phyloP scores from a whole-genome alignment of 2,888 invertebrate species.

The Cephus pygmeus region DNA sequence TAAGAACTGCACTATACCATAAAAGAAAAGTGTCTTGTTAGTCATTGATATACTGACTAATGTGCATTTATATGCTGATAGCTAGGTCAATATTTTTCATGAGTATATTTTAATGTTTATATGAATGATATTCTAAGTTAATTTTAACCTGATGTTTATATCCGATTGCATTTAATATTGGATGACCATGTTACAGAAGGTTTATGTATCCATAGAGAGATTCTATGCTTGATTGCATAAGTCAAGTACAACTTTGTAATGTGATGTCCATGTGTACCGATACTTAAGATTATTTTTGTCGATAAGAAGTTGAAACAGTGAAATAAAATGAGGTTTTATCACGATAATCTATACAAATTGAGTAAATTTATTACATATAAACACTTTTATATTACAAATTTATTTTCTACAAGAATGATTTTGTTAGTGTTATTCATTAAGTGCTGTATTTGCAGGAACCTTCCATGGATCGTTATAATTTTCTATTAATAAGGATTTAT shows the following conservation, averaged over 20 bases:
- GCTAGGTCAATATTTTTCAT: neutral
- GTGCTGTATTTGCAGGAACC: neutral
- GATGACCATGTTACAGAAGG: conserved; percentile 3
- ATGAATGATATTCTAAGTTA: neutral
- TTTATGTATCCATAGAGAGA: neutral
- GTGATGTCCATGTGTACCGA: conserved; percentile 19
- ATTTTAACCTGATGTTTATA: neutral
- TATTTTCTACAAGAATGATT: neutral
- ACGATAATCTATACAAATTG: neutral
- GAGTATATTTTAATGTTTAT: neutral
- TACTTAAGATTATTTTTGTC: conserved; percentile 9
- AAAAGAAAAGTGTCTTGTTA: neutral
- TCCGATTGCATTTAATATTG: conserved; percentile 24
- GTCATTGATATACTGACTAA: neutral
- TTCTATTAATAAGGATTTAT: conserved; percentile 78
- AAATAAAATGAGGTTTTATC: neutral
- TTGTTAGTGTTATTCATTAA: neutral
- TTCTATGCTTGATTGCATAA: conserved; percentile 5
- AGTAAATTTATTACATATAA: neutral
- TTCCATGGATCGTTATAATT: conserved; percentile 75
- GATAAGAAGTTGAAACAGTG: neutral
- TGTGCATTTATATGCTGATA: neutral
- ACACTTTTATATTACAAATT: neutral
- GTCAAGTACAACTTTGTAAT: conserved; percentile 23
- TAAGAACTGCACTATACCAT: neutral